phyloP scores from a whole-genome alignment of 2,113 vertebrate genomes.

The Actenoides lindsayi region DNA sequence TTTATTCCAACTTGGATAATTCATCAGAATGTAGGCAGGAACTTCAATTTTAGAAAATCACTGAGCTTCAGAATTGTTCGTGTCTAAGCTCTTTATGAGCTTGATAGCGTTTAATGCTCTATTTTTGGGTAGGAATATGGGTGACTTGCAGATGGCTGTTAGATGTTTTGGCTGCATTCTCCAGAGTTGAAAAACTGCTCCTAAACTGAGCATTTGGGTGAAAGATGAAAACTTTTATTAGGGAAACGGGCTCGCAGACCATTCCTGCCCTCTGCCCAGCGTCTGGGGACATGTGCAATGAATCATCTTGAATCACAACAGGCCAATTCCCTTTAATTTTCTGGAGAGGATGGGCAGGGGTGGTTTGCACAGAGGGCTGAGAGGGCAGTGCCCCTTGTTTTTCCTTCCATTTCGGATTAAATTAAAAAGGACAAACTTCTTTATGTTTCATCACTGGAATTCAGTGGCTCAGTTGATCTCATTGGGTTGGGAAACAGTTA shows the following conservation, averaged over 20 bases:
- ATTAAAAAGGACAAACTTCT: background rate
- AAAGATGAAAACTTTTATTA: background rate
- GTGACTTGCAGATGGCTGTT: background rate
- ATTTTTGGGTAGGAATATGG: background rate
- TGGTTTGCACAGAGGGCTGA: background rate
- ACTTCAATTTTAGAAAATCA: background rate
- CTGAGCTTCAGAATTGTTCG: background rate
- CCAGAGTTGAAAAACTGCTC: background rate
- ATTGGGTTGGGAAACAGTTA: background rate
- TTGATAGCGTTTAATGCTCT: background rate
- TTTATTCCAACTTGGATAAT: constrained; percentile 20
- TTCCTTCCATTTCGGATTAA: background rate
- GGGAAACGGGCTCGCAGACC: background rate
- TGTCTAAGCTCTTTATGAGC: background rate
- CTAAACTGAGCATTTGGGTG: background rate
- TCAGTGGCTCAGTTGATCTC: background rate
- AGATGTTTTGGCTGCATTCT: background rate
- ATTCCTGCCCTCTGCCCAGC: background rate
- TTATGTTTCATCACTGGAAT: background rate
- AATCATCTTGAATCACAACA: background rate
- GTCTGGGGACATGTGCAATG: background rate
- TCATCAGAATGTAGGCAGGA: background rate
- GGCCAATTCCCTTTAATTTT: background rate
- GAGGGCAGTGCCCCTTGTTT: background rate
- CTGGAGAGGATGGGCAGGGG: background rate